A percentile compares a stretch with the other conserved stretches of the same genome.
Conservation (phyloP, 2,797 vertebrate species). For the Cichlasoma orientale region DNA sequence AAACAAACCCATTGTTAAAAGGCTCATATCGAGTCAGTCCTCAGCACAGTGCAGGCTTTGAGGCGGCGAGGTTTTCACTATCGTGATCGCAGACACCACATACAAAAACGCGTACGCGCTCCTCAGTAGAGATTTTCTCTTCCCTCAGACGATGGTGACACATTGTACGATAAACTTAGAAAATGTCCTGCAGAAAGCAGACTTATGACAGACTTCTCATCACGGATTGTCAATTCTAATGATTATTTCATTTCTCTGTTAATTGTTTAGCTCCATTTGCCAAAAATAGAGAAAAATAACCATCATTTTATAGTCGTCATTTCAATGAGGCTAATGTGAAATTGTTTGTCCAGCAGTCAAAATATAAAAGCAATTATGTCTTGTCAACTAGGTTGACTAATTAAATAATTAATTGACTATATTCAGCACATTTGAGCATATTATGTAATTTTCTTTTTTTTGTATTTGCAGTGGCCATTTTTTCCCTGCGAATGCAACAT, state of each 20-base stretch:
- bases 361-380: not conserved
- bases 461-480: not conserved
- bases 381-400: not conserved
- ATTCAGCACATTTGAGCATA: not conserved
- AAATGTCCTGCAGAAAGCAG: not conserved
- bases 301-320: not conserved
- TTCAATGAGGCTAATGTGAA: not conserved
- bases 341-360: accelerated
- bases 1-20: slow-evolving; percentile 44
- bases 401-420: not conserved
- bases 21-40: slow-evolving; percentile 6
- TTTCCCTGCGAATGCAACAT: not conserved
- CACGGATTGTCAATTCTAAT: not conserved
- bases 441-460: not conserved
- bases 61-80: slow-evolving; percentile 35
- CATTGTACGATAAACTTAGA: not conserved
- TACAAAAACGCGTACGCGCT: not conserved
- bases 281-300: not conserved
- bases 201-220: not conserved
- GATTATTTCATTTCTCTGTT: not conserved
- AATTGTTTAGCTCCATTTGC: not conserved
- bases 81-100: slow-evolving; percentile 22
- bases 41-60: slow-evolving; percentile 28
- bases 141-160: not conserved
- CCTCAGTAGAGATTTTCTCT: not conserved